phyloP scores from a whole-genome alignment of 2,888 invertebrate genomes.

The Aphrophora alni region DNA sequence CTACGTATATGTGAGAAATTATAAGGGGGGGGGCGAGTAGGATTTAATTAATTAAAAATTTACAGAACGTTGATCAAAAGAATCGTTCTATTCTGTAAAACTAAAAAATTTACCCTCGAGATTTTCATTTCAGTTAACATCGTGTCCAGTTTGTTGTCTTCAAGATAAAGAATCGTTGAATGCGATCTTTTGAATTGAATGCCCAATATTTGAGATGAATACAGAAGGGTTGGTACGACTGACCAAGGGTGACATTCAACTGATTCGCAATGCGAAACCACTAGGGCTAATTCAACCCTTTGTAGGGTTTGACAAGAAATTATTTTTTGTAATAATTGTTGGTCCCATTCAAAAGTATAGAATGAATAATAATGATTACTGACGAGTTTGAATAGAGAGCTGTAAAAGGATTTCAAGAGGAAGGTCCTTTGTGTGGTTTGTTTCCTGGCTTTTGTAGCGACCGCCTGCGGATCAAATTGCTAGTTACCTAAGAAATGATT shows the following conservation, averaged over 20 bases:
- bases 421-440: constrained; percentile 24
- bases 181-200: background rate
- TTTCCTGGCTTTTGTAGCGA: background rate
- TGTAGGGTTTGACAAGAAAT: constrained; percentile 28
- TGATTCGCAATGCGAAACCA: constrained; percentile 32
- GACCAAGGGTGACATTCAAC: background rate
- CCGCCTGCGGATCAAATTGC: background rate
- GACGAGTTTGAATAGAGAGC: too few species aligned
- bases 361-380: too few species aligned
- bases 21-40: too few species aligned
- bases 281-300: constrained; percentile 14
- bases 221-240: background rate
- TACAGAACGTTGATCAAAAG: background rate
- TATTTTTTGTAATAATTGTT: constrained; percentile 31
- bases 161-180: background rate
- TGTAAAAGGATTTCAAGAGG: constrained; percentile 17
- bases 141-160: background rate
- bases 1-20: too few species aligned
- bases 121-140: background rate
- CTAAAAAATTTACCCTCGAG: background rate
- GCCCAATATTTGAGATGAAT: background rate
- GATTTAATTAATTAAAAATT: background rate
- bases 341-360: background rate
- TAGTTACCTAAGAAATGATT: background rate
- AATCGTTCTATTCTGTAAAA: background rate